Conservation (phyloP, 53 echinoderm and acorn worm species). For the Luidia sarsii region DNA sequence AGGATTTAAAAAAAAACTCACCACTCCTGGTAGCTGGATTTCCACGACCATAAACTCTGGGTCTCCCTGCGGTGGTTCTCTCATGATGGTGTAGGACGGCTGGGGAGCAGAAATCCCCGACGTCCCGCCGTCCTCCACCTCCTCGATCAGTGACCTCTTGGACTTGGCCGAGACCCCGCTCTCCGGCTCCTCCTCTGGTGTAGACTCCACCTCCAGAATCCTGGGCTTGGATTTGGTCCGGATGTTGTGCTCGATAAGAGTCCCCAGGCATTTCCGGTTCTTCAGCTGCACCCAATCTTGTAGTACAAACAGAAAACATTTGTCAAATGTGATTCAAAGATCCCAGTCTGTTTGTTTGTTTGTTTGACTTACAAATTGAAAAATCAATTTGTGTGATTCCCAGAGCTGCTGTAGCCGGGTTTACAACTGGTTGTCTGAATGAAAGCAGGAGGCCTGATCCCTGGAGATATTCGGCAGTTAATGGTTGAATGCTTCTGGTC, state of each 20-base stretch:
- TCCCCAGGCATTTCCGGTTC: conserved; percentile 79
- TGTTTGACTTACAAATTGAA: too few species aligned
- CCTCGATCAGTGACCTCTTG: conserved; percentile 69
- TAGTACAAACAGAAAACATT: too few species aligned
- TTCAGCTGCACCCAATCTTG: conserved; percentile 87
- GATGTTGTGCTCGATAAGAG: conserved; percentile 80
- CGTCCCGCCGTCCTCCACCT: conserved; percentile 44
- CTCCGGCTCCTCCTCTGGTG: conserved; percentile 1
- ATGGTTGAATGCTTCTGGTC: too few species aligned
- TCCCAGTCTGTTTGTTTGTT: too few species aligned
- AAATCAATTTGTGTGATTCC: too few species aligned
- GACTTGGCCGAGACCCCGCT: not conserved
- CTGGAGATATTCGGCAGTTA: too few species aligned
- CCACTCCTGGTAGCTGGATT: conserved; percentile 87
- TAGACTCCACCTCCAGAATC: conserved; percentile 68
- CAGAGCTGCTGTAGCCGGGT: too few species aligned
- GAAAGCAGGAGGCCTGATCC: too few species aligned
- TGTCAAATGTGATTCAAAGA: too few species aligned
- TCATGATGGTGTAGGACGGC: conserved; percentile 82
- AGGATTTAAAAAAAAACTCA: conserved; percentile 65
- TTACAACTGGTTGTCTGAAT: too few species aligned
- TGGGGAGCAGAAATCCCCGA: conserved; percentile 32
- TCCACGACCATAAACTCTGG: conserved; percentile 95
- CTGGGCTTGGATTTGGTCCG: conserved; percentile 90
- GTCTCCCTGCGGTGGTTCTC: conserved; percentile 87